Evolutionary conservation across 2,113 vertebrate genomes (phyloP).

Genomic region (crab-eating macaque (Macaca fascicularis)): T2T-MFA8v1.1 NC_088390.1:85640001-85640500

Average conservation of each 20-base stretch:
- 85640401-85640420: rapidly evolving
- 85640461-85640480: rapidly evolving
- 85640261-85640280: rapidly evolving
- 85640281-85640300: rapidly evolving
- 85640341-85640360: background rate
- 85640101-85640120: background rate
- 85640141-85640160: background rate
- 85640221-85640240: rapidly evolving
- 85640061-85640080: background rate
- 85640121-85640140: background rate
- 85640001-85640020: too few relatives aligned
- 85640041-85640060: too few relatives aligned
- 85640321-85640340: background rate
- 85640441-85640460: background rate
- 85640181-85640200: too few relatives aligned
- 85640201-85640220: rapidly evolving
- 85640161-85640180: background rate
- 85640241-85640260: rapidly evolving
- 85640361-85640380: too few relatives aligned
- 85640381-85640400: background rate
- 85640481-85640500: background rate
- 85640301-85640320: background rate
- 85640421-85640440: rapidly evolving
- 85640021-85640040: too few relatives aligned
- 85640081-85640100: background rate